phyloP scores from a whole-genome alignment of 1,140 invertebrate genomes.

The Luehdorfia chinensis region DNA sequence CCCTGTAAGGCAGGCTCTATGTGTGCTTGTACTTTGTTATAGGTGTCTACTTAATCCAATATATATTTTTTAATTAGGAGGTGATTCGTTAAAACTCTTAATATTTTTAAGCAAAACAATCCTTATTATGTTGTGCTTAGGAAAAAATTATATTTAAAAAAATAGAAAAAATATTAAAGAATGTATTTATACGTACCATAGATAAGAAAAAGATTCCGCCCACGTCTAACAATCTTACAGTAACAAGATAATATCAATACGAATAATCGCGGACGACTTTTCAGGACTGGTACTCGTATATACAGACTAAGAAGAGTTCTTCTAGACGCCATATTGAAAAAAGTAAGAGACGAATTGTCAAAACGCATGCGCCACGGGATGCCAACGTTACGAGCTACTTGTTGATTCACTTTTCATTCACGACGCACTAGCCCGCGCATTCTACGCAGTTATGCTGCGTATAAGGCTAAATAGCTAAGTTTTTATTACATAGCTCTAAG shows the following conservation, averaged over 20 bases:
- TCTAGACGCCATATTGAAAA: conserved; percentile 51
- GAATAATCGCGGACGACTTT: too few relatives aligned
- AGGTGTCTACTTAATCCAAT: too few relatives aligned
- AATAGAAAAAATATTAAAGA: too few relatives aligned
- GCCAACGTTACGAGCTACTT: conserved; percentile 45
- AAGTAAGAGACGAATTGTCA: conserved; percentile 27
- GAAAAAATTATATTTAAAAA: too few relatives aligned
- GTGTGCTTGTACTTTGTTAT: too few relatives aligned
- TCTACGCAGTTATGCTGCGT: conserved; percentile 38
- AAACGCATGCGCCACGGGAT: conserved; percentile 39
- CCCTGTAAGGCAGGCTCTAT: too few relatives aligned
- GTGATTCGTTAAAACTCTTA: too few relatives aligned
- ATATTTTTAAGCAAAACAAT: too few relatives aligned
- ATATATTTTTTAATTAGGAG: too few relatives aligned
- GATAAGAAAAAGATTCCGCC: background rate
- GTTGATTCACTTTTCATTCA: conserved; percentile 66
- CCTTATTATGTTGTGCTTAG: too few relatives aligned
- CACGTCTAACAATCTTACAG: background rate
- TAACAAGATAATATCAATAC: too few relatives aligned
- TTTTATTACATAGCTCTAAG: background rate
- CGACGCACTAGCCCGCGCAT: conserved; percentile 52
- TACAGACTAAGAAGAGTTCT: conserved; percentile 18
- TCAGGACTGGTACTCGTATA: too few relatives aligned
- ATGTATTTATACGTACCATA: conserved; percentile 1
- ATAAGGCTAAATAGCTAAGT: conserved; percentile 7